These are phyloP conservation scores for Argyrosomus japonicus DNA, from an alignment of 2,113 vertebrate genomes.

Conservation along the genomic window DNA sequence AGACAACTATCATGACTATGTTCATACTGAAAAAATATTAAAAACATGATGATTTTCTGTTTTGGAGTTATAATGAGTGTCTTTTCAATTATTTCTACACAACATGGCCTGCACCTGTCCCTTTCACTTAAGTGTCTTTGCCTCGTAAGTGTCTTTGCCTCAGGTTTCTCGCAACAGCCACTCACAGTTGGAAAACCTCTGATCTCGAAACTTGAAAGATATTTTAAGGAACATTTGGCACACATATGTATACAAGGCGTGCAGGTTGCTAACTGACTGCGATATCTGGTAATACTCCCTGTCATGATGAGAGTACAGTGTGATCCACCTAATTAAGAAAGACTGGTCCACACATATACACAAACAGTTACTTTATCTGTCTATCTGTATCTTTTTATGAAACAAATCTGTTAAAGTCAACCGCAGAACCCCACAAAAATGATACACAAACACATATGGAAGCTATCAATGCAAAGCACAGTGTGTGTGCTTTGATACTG, in stretches of 20 bases:
- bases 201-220: not conserved
- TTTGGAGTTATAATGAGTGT: not conserved
- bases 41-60: not conserved
- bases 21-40: not conserved
- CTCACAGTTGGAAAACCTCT: not conserved
- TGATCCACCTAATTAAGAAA: constrained; percentile 14
- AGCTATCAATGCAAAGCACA: not conserved
- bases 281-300: constrained; percentile 32
- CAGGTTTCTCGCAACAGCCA: too few species aligned
- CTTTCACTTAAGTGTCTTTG: not conserved
- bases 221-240: constrained; percentile 34
- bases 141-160: not conserved
- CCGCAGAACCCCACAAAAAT: too few species aligned
- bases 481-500: not conserved
- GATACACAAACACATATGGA: too few species aligned
- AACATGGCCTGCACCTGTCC: not conserved
- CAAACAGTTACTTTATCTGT: not conserved
- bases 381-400: not conserved
- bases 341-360: not conserved
- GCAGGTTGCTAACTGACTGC: not conserved
- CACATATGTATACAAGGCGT: constrained; percentile 10
- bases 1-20: not conserved
- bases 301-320: not conserved
- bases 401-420: not conserved
- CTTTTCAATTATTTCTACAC: not conserved